These are phyloP conservation scores for Gobio occitaniae DNA, from an alignment of 2,797 vertebrate genomes.

Conservation along the genomic window DNA sequence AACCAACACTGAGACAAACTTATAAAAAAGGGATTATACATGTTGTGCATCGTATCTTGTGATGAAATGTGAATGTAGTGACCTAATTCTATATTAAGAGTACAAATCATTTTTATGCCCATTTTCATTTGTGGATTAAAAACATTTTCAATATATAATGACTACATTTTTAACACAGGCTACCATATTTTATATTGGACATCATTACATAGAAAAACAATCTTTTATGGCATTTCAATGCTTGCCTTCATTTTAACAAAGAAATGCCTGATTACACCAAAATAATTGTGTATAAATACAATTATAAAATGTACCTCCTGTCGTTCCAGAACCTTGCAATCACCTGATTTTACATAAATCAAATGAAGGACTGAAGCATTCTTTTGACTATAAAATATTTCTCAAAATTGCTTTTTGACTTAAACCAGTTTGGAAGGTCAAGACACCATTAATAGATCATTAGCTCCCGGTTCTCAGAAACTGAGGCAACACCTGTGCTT, in stretches of 20 bases:
- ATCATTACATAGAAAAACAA: background rate
- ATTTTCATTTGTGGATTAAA: background rate
- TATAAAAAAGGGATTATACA: no score
- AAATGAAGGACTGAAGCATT: background rate
- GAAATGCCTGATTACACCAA: background rate
- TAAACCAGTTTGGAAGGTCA: background rate
- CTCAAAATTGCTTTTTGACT: background rate
- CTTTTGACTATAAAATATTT: background rate
- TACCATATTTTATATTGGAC: no score
- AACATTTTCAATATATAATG: background rate
- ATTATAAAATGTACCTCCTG: no score
- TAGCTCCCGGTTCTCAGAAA: slow-evolving; percentile 1
- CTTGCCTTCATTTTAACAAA: no score
- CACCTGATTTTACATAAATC: background rate
- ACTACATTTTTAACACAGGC: background rate
- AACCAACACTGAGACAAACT: background rate
- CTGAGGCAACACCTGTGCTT: background rate
- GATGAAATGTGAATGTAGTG: background rate
- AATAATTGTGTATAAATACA: no score
- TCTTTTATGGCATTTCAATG: no score
- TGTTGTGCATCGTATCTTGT: no score
- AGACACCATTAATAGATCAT: slow-evolving; percentile 3
- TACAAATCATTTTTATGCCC: background rate
- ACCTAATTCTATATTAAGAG: background rate
- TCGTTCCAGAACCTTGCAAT: no score